These are phyloP conservation scores for Amphiura filiformis DNA, from an alignment of 35 echinoderm and acorn worm genomes.

Conservation along the genomic window DNA sequence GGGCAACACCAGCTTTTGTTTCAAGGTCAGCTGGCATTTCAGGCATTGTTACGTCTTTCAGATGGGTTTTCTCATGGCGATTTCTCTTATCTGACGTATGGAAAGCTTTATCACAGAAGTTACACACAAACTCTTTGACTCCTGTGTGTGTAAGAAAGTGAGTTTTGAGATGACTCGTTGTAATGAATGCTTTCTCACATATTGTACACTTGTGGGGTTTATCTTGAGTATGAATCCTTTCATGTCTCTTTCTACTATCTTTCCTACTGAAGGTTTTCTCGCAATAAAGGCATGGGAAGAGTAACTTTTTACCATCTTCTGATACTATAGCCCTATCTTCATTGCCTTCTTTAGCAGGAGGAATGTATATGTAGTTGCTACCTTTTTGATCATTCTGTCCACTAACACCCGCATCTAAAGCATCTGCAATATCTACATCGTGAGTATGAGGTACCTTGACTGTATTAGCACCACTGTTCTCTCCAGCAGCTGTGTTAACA, in stretches of 20 bases:
- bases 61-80: background rate
- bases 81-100: background rate
- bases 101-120: background rate
- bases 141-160: background rate
- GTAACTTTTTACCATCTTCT: background rate
- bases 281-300: background rate
- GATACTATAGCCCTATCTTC: background rate
- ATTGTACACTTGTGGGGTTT: background rate
- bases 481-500: too few relatives aligned
- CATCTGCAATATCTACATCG: too few relatives aligned
- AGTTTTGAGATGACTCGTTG: background rate
- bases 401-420: too few relatives aligned
- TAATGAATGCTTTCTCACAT: background rate
- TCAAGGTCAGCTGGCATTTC: background rate
- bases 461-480: too few relatives aligned
- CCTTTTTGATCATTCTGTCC: too few relatives aligned
- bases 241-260: background rate
- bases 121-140: background rate
- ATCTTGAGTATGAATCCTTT: background rate
- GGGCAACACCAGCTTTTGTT: background rate
- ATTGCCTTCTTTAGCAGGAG: too few relatives aligned
- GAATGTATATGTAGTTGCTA: too few relatives aligned
- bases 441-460: too few relatives aligned
- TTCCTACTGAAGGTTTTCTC: background rate
- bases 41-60: background rate